phyloP scores from a whole-genome alignment of 2,888 invertebrate genomes.

The Brenthis hecate region DNA sequence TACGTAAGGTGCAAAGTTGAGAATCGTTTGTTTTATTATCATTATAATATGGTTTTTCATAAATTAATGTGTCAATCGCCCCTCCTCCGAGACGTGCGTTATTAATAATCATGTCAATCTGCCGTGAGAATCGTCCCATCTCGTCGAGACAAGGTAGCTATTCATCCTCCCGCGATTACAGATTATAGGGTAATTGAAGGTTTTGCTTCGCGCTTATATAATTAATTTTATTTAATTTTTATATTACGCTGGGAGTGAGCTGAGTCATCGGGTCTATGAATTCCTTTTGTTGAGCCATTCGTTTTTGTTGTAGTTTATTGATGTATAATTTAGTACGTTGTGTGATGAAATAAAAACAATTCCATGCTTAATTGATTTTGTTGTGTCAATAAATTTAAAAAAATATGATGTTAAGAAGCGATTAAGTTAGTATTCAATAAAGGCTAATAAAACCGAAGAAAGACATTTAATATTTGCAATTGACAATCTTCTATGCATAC shows the following conservation, averaged over 20 bases:
- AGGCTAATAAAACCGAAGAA: no score
- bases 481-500: no score
- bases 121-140: conserved; percentile 68
- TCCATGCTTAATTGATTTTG: not conserved
- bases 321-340: conserved; percentile 22
- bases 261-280: conserved; percentile 56
- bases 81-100: conserved; percentile 59
- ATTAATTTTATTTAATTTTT: conserved; percentile 72
- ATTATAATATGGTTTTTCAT: conserved; percentile 47
- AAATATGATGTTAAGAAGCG: not conserved
- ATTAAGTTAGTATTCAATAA: no score
- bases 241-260: conserved; percentile 64
- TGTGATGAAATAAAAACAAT: conserved; percentile 15
- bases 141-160: conserved; percentile 66
- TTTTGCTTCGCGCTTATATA: conserved; percentile 67
- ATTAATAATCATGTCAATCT: conserved; percentile 78
- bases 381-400: conserved; percentile 14
- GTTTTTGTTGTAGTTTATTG: conserved; percentile 30
- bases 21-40: conserved; percentile 34
- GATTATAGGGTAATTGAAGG: conserved; percentile 74
- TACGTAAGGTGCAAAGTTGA: conserved; percentile 32
- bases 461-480: no score
- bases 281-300: conserved; percentile 30
- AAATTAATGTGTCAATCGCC: conserved; percentile 78
- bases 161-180: conserved; percentile 70